Evolutionary conservation across 2,888 invertebrate genomes (phyloP).

Genomic region (Argyresthia albistria): DNA sequence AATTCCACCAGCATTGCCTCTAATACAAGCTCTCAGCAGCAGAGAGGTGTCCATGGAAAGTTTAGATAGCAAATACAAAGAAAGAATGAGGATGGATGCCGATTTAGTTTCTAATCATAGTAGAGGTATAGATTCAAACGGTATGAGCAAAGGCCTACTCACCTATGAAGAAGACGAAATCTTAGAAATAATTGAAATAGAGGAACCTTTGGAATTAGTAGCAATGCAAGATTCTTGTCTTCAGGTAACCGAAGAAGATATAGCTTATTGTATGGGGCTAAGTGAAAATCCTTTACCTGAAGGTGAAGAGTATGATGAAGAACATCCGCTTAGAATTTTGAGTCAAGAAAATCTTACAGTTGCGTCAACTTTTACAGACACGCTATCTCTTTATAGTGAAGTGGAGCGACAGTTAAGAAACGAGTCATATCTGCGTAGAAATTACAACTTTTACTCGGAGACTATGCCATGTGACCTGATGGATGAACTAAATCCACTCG

Average conservation of each 20-base stretch:
- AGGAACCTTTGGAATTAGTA: slow-evolving; percentile 85
- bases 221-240: slow-evolving; percentile 90
- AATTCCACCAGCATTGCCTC: slow-evolving; percentile 85
- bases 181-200: slow-evolving; percentile 85
- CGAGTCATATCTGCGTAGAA: slow-evolving; percentile 71
- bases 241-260: slow-evolving; percentile 95
- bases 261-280: slow-evolving; percentile 87
- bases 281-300: slow-evolving; percentile 79
- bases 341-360: slow-evolving; percentile 94
- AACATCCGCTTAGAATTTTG: slow-evolving; percentile 89
- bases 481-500: slow-evolving; percentile 53
- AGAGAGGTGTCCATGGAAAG: slow-evolving; percentile 89
- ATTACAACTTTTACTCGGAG: slow-evolving; percentile 69
- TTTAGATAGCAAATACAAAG: slow-evolving; percentile 82
- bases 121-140: slow-evolving; percentile 61
- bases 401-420: slow-evolving; percentile 77
- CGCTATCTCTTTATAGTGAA: slow-evolving; percentile 76
- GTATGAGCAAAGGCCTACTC: slow-evolving; percentile 55
- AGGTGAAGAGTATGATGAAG: slow-evolving; percentile 78
- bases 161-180: slow-evolving; percentile 77
- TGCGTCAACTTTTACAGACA: slow-evolving; percentile 91
- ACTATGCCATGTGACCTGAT: slow-evolving; percentile 51
- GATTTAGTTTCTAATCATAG: slow-evolving; percentile 70
- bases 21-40: slow-evolving; percentile 84
- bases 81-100: slow-evolving; percentile 76